These are phyloP conservation scores for Tetragnatha versicolor DNA, from an alignment of 1,140 invertebrate genomes.

Conservation along the genomic window DNA sequence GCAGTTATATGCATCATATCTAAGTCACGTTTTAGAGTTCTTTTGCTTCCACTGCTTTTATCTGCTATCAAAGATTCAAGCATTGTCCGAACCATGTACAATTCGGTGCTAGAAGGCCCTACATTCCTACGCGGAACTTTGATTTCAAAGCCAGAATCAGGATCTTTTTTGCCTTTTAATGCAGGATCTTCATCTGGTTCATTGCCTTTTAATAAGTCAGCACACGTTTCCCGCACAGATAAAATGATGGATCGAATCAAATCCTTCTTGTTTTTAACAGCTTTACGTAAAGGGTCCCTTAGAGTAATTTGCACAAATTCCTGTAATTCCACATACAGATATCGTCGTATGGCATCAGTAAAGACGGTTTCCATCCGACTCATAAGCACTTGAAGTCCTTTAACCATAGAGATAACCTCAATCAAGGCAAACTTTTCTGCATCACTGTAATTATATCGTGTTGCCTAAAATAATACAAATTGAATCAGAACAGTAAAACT, in stretches of 20 bases:
- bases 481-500: not conserved
- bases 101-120: slow-evolving; percentile 72
- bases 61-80: slow-evolving; percentile 97
- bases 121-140: slow-evolving; percentile 93
- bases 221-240: slow-evolving; percentile 94
- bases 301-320: slow-evolving; percentile 94
- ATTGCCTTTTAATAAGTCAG: slow-evolving; percentile 92
- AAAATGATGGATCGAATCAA: slow-evolving; percentile 91
- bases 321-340: slow-evolving; percentile 97
- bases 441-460: slow-evolving; percentile 95
- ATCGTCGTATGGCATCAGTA: slow-evolving; percentile 91
- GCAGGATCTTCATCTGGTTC: slow-evolving; percentile 93
- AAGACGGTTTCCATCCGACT: slow-evolving; percentile 97
- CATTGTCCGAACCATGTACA: slow-evolving; percentile 99
- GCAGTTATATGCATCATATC: slow-evolving; percentile 89
- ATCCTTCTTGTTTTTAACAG: slow-evolving; percentile 98
- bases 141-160: slow-evolving; percentile 87
- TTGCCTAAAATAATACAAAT: slow-evolving; percentile 71
- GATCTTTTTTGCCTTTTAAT: slow-evolving; percentile 94
- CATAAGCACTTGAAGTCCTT: slow-evolving; percentile 97
- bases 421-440: slow-evolving; percentile 99
- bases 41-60: slow-evolving; percentile 93
- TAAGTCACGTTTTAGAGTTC: slow-evolving; percentile 94
- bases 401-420: slow-evolving; percentile 97
- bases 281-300: slow-evolving; percentile 92